Percentiles rank a stretch among this genome's conserved stretches.
phyloP scores from a whole-genome alignment of 2,888 invertebrate species.

The Sphecodes monilicornis region DNA sequence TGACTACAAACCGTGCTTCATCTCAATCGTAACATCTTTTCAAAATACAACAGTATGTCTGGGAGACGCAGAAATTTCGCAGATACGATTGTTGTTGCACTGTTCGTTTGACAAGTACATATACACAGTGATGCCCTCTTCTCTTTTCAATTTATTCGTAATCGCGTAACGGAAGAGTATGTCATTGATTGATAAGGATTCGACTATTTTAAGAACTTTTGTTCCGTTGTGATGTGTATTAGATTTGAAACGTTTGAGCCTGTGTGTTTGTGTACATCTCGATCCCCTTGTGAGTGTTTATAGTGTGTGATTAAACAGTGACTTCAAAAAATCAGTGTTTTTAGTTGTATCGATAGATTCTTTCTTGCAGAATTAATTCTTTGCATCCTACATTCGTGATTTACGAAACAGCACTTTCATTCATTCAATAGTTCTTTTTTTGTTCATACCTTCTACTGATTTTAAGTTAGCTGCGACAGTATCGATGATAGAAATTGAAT shows the following conservation, averaged over 20 bases:
- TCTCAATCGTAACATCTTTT: constrained; percentile 65
- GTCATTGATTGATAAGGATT: constrained; percentile 34
- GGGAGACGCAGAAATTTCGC: constrained; percentile 39
- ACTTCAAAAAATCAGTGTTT: constrained; percentile 59
- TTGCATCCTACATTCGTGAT: constrained; percentile 22
- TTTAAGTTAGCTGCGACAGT: constrained; percentile 14
- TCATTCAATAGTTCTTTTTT: constrained; percentile 6
- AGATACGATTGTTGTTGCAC: constrained; percentile 44
- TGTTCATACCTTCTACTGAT: not conserved
- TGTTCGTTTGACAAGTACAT: constrained; percentile 27
- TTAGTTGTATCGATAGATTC: constrained; percentile 65
- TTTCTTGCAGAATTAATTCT: constrained; percentile 66
- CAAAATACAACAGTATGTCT: constrained; percentile 61
- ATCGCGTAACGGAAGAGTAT: constrained; percentile 35
- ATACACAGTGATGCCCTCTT: constrained; percentile 19
- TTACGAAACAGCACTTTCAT: constrained; percentile 11
- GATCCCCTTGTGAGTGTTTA: not conserved
- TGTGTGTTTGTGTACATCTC: not conserved
- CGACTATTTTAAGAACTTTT: constrained; percentile 31
- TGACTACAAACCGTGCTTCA: constrained; percentile 72
- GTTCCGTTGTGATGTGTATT: constrained; percentile 17
- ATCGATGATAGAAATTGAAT: constrained; percentile 16
- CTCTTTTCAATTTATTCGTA: constrained; percentile 23
- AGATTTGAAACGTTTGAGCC: not conserved
- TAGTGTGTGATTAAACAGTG: constrained; percentile 55